phyloP scores from a whole-genome alignment of 2,888 invertebrate genomes.

The Caenorhabditis japonica region DNA sequence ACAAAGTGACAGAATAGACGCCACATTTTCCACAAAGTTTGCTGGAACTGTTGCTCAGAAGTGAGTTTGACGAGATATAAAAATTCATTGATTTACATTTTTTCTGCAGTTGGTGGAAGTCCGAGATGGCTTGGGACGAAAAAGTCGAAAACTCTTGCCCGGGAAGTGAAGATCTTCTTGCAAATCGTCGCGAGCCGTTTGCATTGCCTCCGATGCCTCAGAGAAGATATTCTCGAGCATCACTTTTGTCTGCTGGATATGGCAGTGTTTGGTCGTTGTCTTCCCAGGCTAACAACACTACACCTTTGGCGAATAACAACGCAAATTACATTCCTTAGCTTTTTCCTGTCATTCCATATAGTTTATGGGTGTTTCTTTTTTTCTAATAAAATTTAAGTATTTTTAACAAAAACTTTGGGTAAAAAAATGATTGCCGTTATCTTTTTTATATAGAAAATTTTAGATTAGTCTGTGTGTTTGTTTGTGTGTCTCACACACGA shows the following conservation, averaged over 20 bases:
- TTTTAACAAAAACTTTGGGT: too few relatives aligned
- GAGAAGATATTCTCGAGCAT: slow-evolving; percentile 49
- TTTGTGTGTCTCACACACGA: too few relatives aligned
- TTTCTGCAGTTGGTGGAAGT: slow-evolving; percentile 59
- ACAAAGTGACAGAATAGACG: slow-evolving; percentile 73
- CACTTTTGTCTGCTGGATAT: slow-evolving; percentile 61
- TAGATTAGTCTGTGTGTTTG: too few relatives aligned
- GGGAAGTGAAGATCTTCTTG: slow-evolving; percentile 37
- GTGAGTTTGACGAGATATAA: slow-evolving; percentile 13
- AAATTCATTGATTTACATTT: not conserved
- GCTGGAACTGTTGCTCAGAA: slow-evolving; percentile 57
- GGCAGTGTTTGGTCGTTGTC: slow-evolving; percentile 62
- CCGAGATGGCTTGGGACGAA: slow-evolving; percentile 75
- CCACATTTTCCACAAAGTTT: slow-evolving; percentile 51
- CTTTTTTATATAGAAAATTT: too few relatives aligned
- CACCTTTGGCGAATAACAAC: too few relatives aligned
- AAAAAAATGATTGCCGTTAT: too few relatives aligned
- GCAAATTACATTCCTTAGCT: too few relatives aligned
- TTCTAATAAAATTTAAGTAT: too few relatives aligned
- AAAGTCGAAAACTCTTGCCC: slow-evolving; percentile 36
- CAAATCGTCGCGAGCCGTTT: slow-evolving; percentile 41
- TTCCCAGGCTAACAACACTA: slow-evolving; percentile 16
- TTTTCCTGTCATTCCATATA: too few relatives aligned
- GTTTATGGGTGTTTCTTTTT: too few relatives aligned
- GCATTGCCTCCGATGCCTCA: slow-evolving; percentile 40